Evolutionary conservation across 2,113 vertebrate species (phyloP), one percentile per base, ranked within the genome.

Genomic region (Aspiorhynchus laticeps): DNA sequence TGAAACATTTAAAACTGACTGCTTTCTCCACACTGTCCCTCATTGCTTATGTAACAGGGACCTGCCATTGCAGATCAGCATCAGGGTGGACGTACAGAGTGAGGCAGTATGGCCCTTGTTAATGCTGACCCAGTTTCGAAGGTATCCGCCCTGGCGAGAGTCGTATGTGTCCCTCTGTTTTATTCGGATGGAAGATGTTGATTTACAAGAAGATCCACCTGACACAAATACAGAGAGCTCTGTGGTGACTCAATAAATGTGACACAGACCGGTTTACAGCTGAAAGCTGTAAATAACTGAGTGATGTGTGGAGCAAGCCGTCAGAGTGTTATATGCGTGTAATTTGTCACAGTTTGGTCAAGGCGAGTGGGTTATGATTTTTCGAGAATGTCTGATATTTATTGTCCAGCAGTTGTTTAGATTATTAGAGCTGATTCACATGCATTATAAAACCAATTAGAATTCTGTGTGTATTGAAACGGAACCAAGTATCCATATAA

Each of bases 31-130:
- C 43, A 53, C 77, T 74, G 33, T 63, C 59, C 73, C 86, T 48
- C 85, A 76, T 46, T 88, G 76, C 91, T 94, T 93, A 93, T 87
- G 89, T 93, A 94, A 95, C 51, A 24, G 88, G 88, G 87, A 85
- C 90, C 91, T 94, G 94, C 92, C 93, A 94, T 87, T 88, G 78
- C 86, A 78, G 87, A 92, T 92, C 91, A 93, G 92, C 92, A 88
- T 93, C 93, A 92, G 88, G 69, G 71, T 84, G 87, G 85, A 90
- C 75, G 86, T 90, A 89, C 88, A 88, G 83, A 85, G 90, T 81
- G 88, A 90, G 91, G 90, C 90, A 89, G 88, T 89, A 91, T 74
- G 86, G 87, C 75, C 89, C 91, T 90, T 92, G 91, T 93, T 92
- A 90, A 90, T 91, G 85, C 90, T 93, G 93, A 93, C 92, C 93